phyloP scores from a whole-genome alignment of 2,888 invertebrate genomes.

The Pandemis heparana region DNA sequence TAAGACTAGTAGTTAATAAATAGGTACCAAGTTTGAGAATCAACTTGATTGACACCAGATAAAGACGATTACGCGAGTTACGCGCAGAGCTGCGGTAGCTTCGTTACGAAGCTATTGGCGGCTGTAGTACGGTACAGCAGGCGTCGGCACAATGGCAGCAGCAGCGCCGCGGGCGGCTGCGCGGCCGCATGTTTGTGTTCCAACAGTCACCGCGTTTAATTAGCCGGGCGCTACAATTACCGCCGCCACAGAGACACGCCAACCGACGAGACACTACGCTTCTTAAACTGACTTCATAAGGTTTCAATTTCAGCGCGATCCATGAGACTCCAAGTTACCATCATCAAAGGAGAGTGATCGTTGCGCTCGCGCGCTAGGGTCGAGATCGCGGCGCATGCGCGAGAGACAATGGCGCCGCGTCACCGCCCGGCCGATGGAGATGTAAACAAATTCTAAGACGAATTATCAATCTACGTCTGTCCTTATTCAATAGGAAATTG shows the following conservation, averaged over 20 bases:
- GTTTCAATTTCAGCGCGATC: constrained; percentile 10
- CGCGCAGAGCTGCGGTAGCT: constrained; percentile 27
- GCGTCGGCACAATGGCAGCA: constrained; percentile 5
- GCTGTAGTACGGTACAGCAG: neutral
- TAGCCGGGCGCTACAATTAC: constrained; percentile 41
- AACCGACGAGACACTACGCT: neutral
- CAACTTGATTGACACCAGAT: neutral
- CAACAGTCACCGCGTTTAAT: constrained; percentile 43
- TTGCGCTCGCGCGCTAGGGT: constrained; percentile 11
- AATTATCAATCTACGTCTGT: constrained; percentile 42
- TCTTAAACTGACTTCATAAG: neutral
- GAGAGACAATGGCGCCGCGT: constrained; percentile 37
- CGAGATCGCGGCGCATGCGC: constrained; percentile 17
- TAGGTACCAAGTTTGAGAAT: neutral
- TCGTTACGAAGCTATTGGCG: constrained; percentile 27
- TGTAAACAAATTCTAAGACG: constrained; percentile 43
- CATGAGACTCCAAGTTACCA: neutral
- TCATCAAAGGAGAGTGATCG: constrained; percentile 11
- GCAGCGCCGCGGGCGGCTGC: neutral
- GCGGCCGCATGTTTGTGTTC: constrained; percentile 27
- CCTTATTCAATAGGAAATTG: constrained; percentile 40
- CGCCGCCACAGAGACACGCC: constrained; percentile 24
- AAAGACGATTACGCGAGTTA: constrained; percentile 15
- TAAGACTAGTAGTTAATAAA: no score
- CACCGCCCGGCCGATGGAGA: constrained; percentile 41